Percentiles rank a stretch among this genome's conserved stretches.
phyloP scores from a whole-genome alignment of 2,888 invertebrate genomes.

The Pandemis heparana region DNA sequence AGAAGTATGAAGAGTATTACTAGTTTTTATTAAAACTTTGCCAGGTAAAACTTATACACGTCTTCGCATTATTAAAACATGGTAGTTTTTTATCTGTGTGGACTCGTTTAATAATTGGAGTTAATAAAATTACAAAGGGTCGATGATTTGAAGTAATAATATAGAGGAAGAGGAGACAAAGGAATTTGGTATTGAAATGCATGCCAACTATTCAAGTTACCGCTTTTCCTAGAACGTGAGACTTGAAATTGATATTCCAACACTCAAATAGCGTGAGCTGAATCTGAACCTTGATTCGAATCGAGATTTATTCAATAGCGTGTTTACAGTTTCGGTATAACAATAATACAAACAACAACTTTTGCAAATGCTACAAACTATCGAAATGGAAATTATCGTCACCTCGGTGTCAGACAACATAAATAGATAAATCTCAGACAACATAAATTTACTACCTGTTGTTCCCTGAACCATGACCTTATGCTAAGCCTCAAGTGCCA shows the following conservation, averaged over 20 bases:
- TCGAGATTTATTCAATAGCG: not conserved
- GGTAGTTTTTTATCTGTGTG: too few species aligned
- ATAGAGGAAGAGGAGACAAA: too few species aligned
- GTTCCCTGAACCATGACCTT: not conserved
- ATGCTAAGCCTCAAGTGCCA: not conserved
- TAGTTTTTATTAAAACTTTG: too few species aligned
- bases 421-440: not conserved
- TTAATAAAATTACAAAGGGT: not conserved
- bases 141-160: not conserved
- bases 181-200: too few species aligned
- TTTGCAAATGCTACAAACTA: too few species aligned
- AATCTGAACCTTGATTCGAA: not conserved
- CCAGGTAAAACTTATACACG: too few species aligned
- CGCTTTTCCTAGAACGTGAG: too few species aligned
- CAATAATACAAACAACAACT: too few species aligned
- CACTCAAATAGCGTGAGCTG: not conserved
- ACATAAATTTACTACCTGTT: slow-evolving; percentile 2
- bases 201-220: too few species aligned
- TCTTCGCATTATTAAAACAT: too few species aligned
- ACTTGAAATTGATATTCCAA: not conserved
- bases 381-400: too few species aligned
- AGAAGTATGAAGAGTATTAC: not conserved
- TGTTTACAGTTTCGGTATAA: not conserved
- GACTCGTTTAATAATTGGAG: too few species aligned
- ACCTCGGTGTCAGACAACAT: not conserved